Conservation (phyloP, 2,797 vertebrate species). For the Muscicapa comitata region DNA sequence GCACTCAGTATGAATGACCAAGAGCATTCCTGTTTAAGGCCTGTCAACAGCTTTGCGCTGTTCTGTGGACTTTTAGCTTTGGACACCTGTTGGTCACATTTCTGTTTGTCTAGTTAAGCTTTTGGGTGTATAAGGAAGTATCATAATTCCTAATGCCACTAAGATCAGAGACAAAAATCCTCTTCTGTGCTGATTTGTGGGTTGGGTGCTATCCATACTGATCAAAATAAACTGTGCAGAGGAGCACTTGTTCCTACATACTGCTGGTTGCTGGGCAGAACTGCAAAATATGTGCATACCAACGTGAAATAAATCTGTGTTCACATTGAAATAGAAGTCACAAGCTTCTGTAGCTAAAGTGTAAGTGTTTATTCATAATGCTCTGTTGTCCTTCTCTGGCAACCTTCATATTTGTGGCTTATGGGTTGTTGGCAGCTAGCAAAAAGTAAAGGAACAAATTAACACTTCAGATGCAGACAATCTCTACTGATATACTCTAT, state of each 20-base stretch:
- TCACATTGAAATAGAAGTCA: background rate
- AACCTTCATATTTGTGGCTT: background rate
- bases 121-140: constrained; percentile 33
- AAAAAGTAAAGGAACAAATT: constrained; percentile 6
- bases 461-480: background rate
- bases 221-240: background rate
- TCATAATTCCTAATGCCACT: background rate
- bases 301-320: background rate
- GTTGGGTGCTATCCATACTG: background rate
- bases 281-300: background rate
- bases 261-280: background rate
- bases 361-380: background rate
- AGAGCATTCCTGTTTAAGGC: background rate
- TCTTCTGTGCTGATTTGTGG: background rate
- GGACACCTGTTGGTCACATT: background rate
- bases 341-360: background rate
- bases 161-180: constrained; percentile 22
- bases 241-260: background rate
- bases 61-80: background rate
- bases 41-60: background rate
- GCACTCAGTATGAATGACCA: background rate
- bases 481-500: background rate
- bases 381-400: background rate
- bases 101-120: constrained; percentile 8
- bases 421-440: background rate